These are phyloP conservation scores for Acanthopleura granulata DNA, from an alignment of 2,888 invertebrate genomes.

Conservation along the genomic window DNA sequence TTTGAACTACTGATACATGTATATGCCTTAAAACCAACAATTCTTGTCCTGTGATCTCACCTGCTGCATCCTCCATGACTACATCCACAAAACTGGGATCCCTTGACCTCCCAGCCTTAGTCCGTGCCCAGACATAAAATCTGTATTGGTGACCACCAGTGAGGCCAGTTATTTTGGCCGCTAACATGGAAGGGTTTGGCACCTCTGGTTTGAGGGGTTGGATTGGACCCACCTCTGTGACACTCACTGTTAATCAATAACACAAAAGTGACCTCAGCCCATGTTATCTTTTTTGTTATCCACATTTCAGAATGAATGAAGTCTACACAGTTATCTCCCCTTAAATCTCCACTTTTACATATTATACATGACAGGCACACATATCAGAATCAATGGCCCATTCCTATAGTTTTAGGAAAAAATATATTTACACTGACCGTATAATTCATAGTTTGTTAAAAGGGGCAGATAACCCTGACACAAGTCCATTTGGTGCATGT, in stretches of 20 bases:
- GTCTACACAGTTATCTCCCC: no score
- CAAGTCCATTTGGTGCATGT: no score
- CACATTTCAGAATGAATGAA: no score
- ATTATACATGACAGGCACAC: no score
- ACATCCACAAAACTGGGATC: constrained; percentile 72
- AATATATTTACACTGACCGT: no score
- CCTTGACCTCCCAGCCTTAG: constrained; percentile 87
- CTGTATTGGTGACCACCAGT: constrained; percentile 89
- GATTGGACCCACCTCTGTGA: constrained; percentile 68
- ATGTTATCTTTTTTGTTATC: not conserved
- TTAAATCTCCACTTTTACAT: no score
- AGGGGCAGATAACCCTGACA: no score
- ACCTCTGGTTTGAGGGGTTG: constrained; percentile 84
- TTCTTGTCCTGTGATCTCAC: not conserved
- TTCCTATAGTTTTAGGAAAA: no score
- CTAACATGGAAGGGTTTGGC: constrained; percentile 80
- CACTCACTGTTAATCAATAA: constrained; percentile 69
- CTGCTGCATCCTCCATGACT: not conserved
- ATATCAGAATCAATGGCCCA: no score
- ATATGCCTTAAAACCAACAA: no score
- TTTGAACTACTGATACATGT: no score
- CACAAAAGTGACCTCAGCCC: not conserved
- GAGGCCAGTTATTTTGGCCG: constrained; percentile 89
- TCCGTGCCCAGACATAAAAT: constrained; percentile 84
- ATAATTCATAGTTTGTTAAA: no score